Evolutionary conservation across 2,797 vertebrate genomes (phyloP).

Genomic region (Xiphorhynchus erythropygius): DNA sequence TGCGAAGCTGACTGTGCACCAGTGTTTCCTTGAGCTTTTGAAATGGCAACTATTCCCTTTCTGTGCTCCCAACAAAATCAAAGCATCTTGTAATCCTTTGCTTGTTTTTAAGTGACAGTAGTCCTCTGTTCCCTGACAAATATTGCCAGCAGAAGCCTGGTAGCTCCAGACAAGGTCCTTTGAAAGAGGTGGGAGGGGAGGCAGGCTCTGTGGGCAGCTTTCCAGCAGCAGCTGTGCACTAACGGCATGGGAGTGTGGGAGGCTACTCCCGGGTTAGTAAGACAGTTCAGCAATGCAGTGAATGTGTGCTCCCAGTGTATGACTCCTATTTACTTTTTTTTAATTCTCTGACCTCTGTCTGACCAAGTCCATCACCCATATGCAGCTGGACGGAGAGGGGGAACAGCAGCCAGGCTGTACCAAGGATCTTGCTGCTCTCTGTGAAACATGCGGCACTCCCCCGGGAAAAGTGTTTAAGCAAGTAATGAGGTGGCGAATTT

Average conservation of each 20-base stretch:
- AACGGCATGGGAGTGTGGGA: slow-evolving; percentile 24
- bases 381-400: not conserved
- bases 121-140: slow-evolving; percentile 34
- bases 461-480: not conserved
- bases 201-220: slow-evolving; percentile 26
- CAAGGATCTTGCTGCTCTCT: not conserved
- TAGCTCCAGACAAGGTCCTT: slow-evolving; percentile 56
- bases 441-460: rapidly evolving
- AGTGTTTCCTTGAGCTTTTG: not conserved
- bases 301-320: not conserved
- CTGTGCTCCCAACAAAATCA: not conserved
- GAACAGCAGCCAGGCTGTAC: not conserved
- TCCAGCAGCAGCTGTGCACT: slow-evolving; percentile 49
- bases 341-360: not conserved
- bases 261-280: slow-evolving; percentile 4
- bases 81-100: slow-evolving; percentile 37
- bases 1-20: not conserved
- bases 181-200: slow-evolving; percentile 51
- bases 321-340: not conserved
- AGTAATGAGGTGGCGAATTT: not conserved
- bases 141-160: slow-evolving; percentile 40
- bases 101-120: slow-evolving; percentile 43
- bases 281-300: slow-evolving; percentile 2
- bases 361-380: not conserved
- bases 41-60: not conserved